Percentiles rank a stretch among this genome's conserved stretches.
Conservation (phyloP, 1,140 invertebrate genomes). For the Apis mellifera region DNA sequence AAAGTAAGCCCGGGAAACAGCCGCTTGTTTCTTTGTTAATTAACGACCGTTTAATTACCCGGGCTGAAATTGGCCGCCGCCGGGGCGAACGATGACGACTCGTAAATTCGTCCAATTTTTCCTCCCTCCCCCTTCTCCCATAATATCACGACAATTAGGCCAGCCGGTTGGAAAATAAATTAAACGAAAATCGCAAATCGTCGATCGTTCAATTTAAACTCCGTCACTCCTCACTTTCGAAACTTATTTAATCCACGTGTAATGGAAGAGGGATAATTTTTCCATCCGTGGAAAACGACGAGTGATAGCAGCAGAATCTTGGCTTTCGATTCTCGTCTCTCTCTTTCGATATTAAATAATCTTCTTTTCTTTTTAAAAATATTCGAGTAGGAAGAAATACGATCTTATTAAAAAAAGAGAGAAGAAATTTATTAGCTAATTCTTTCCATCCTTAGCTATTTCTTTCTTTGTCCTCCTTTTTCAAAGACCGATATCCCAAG, state of each 20-base stretch:
- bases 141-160: slow-evolving; percentile 54
- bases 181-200: slow-evolving; percentile 41
- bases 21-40: slow-evolving; percentile 41
- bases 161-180: slow-evolving; percentile 42
- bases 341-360: too few species aligned
- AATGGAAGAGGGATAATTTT: too few species aligned
- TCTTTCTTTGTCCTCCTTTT: background rate
- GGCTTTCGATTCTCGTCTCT: too few species aligned
- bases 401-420: too few species aligned
- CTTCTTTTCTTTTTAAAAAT: background rate
- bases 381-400: too few species aligned
- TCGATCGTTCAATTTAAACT: slow-evolving; percentile 54
- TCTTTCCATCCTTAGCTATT: background rate
- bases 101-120: slow-evolving; percentile 35
- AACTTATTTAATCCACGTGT: too few species aligned
- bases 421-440: too few species aligned
- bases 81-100: slow-evolving; percentile 1
- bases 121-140: too few species aligned
- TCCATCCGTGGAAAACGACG: too few species aligned
- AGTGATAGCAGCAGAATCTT: too few species aligned
- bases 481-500: background rate
- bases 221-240: too few species aligned
- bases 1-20: slow-evolving; percentile 12
- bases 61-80: slow-evolving; percentile 2
- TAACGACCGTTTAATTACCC: slow-evolving; percentile 48